Conservation (phyloP, 2,888 invertebrate genomes). For the Sinelater perroti region DNA sequence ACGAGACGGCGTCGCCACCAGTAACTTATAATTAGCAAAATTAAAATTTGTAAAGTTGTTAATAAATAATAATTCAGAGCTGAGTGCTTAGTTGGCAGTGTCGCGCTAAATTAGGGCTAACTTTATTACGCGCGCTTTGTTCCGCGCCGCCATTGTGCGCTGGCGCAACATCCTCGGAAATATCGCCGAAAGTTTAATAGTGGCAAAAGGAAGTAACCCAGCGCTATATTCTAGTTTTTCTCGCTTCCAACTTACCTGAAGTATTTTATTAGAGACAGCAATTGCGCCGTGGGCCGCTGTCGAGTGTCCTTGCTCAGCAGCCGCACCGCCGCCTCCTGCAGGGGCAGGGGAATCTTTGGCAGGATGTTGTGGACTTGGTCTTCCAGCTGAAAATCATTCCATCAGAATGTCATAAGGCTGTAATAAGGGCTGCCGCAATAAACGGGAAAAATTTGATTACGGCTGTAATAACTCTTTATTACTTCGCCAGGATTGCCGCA, state of each 20-base stretch:
- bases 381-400: conserved; percentile 73
- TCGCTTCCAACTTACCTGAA: conserved; percentile 73
- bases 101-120: conserved; percentile 1
- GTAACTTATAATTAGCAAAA: background rate
- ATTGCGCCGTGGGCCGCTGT: conserved; percentile 89
- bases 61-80: background rate
- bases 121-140: conserved; percentile 8
- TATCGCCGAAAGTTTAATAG: background rate
- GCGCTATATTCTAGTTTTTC: background rate
- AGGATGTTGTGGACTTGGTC: conserved; percentile 81
- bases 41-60: conserved; percentile 3
- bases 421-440: background rate
- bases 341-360: conserved; percentile 80
- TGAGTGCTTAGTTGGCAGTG: background rate
- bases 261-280: conserved; percentile 88
- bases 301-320: conserved; percentile 85
- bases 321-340: conserved; percentile 88
- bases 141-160: background rate
- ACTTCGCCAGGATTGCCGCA: background rate
- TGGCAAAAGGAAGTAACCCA: background rate
- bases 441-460: conserved; percentile 4
- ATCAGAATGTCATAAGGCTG: background rate
- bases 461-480: conserved; percentile 4
- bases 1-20: background rate
- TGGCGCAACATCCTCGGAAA: background rate